phyloP scores from a whole-genome alignment of 2,888 invertebrate species.

The Oeneis ivallda region DNA sequence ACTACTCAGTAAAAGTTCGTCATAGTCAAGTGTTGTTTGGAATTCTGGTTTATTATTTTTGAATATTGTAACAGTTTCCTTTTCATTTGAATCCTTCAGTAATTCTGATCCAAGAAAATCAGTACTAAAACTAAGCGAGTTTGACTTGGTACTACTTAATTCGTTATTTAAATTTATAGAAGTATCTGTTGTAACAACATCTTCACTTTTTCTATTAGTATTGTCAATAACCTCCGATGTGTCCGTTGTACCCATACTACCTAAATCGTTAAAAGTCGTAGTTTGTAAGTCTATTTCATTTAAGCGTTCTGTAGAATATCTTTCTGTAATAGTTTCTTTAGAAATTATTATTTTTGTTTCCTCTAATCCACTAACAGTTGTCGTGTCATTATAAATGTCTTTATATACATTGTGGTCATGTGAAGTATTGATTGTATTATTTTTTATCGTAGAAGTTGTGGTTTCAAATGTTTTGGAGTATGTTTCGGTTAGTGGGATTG shows the following conservation, averaged over 20 bases:
- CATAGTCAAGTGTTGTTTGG: constrained; percentile 51
- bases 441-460: constrained; percentile 33
- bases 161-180: constrained; percentile 38
- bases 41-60: constrained; percentile 39
- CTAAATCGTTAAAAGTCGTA: neutral
- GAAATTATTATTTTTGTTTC: neutral
- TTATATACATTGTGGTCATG: constrained; percentile 8
- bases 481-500: constrained; percentile 75
- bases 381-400: constrained; percentile 17
- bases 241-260: neutral
- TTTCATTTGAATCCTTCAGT: constrained; percentile 15
- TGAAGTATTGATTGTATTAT: constrained; percentile 17
- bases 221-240: neutral
- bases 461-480: constrained; percentile 55
- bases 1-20: constrained; percentile 62
- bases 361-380: constrained; percentile 2
- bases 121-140: constrained; percentile 1
- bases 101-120: neutral
- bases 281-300: neutral
- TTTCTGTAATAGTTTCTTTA: constrained; percentile 1
- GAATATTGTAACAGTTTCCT: constrained; percentile 24
- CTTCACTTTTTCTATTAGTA: constrained; percentile 4
- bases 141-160: neutral
- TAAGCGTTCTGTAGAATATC: neutral
- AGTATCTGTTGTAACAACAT: constrained; percentile 12